Evolutionary conservation across 2,113 vertebrate genomes (phyloP).

Genomic region (Bos javanicus): DNA sequence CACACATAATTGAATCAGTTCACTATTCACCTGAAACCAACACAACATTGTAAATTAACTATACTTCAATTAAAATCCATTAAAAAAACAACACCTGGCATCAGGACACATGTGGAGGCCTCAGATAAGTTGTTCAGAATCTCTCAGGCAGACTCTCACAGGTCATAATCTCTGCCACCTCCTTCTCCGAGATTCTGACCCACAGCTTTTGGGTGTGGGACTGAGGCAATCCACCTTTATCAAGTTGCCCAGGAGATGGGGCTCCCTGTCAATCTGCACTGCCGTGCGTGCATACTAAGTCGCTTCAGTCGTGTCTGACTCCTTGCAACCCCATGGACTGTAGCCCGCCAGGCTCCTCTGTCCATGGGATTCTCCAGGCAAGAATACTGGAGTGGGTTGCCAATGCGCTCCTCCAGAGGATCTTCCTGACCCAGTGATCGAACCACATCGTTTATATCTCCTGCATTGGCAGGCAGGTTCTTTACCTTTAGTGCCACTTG

Average conservation of each 20-base stretch:
- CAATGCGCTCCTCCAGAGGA: neutral
- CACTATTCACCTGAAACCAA: neutral
- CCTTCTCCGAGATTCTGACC: neutral
- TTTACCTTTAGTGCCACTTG: neutral
- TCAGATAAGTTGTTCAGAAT: neutral
- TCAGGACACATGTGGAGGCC: neutral
- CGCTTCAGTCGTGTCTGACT: neutral
- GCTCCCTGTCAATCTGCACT: neutral
- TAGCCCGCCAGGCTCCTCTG: neutral
- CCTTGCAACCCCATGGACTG: neutral
- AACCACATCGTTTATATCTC: neutral
- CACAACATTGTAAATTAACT: neutral
- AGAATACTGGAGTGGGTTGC: neutral
- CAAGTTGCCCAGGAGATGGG: neutral
- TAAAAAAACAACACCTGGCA: neutral
- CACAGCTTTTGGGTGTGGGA: neutral
- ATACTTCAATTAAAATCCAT: neutral
- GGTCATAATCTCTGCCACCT: neutral
- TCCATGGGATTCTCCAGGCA: neutral
- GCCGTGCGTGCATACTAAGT: neutral
- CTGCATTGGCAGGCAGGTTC: neutral
- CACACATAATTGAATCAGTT: neutral
- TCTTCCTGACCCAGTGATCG: neutral
- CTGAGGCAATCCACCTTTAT: neutral
- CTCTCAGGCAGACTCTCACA: neutral